phyloP scores from a whole-genome alignment of 2,113 vertebrate genomes.

The Prolemur simus region DNA sequence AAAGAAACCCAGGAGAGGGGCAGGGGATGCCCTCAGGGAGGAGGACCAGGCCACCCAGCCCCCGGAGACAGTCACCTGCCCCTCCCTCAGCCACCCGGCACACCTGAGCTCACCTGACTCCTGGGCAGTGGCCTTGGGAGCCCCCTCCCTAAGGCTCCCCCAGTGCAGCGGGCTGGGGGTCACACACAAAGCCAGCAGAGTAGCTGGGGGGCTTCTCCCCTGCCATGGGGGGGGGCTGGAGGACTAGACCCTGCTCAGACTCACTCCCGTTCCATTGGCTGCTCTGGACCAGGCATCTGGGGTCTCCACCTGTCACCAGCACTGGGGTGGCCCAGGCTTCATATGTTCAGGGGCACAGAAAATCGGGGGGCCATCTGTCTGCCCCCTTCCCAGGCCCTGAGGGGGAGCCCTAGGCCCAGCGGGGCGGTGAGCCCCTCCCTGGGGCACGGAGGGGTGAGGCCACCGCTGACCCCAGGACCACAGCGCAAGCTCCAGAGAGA shows the following conservation, averaged over 20 bases:
- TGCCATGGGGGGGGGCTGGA: rapidly evolving
- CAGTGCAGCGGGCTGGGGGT: background rate
- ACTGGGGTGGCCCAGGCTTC: background rate
- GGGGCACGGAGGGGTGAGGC: background rate
- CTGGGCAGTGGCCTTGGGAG: background rate
- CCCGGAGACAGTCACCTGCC: too few species aligned
- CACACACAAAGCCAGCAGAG: rapidly evolving
- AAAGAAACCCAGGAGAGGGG: background rate
- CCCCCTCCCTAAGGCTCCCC: too few species aligned
- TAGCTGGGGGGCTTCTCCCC: background rate
- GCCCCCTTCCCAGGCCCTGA: background rate
- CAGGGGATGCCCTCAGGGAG: too few species aligned
- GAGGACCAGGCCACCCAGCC: too few species aligned
- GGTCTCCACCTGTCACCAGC: background rate
- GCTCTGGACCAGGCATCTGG: rapidly evolving
- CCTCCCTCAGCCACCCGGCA: too few species aligned
- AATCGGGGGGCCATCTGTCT: background rate
- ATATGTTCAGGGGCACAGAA: background rate
- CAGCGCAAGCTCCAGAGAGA: background rate
- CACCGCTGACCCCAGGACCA: background rate
- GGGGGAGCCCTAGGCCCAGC: too few species aligned
- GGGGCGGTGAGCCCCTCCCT: background rate
- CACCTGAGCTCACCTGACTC: too few species aligned
- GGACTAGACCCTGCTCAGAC: background rate
- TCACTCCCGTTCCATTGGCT: too few species aligned